These are phyloP conservation scores for Sminthurides aquaticus DNA, from an alignment of 2,888 invertebrate genomes.

Conservation along the genomic window DNA sequence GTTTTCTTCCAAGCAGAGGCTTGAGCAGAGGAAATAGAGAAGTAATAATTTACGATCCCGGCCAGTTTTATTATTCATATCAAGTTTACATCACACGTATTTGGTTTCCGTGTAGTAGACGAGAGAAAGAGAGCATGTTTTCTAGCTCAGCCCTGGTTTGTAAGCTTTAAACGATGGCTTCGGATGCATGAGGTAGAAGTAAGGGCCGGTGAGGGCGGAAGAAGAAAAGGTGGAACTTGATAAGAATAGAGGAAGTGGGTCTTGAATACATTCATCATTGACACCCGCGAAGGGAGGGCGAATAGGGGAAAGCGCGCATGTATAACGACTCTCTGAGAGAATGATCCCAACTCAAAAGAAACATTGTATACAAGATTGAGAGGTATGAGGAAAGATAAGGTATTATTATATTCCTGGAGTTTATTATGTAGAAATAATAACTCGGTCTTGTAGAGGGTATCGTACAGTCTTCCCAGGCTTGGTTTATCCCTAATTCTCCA, in stretches of 20 bases:
- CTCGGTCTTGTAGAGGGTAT: too few relatives aligned
- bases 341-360: background rate
- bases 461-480: too few relatives aligned
- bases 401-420: background rate
- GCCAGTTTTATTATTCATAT: background rate
- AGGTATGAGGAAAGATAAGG: background rate
- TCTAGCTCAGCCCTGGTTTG: too few relatives aligned
- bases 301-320: background rate
- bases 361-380: background rate
- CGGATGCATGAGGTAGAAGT: too few relatives aligned
- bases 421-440: background rate
- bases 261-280: background rate
- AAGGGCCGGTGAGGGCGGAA: too few relatives aligned
- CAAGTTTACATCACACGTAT: background rate
- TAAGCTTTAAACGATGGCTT: too few relatives aligned
- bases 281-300: background rate
- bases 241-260: too few relatives aligned
- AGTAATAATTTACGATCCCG: background rate
- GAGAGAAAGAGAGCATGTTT: too few relatives aligned
- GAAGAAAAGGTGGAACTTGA: too few relatives aligned
- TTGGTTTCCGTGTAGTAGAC: too few relatives aligned
- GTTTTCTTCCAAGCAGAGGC: background rate
- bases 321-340: background rate
- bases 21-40: background rate
- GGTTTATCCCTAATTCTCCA: too few relatives aligned